Evolutionary conservation across 1,140 invertebrate genomes (phyloP), one percentile per base, ranked within the genome.

Genomic region (Doryteuthis pealeii): DNA sequence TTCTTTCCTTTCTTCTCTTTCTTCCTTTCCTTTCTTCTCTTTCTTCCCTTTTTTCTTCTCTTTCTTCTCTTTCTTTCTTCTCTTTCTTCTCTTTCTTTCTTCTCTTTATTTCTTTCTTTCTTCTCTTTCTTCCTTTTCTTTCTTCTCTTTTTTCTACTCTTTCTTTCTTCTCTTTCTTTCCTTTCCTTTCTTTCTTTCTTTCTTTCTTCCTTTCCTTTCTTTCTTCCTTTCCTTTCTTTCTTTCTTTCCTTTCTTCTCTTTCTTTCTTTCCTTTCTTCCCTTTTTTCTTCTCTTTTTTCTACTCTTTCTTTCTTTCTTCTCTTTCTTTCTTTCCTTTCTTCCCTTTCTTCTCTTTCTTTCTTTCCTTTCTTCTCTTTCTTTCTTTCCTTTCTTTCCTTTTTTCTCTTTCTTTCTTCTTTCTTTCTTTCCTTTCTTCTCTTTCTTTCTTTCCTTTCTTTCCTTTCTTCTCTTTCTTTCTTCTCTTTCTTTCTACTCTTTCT

Each of bases 201-300:
- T 5, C 10, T 3, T 40, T 10, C 10, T 40, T 40, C 4, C 10
- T 10, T 40, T 10, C 35, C 4, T 40, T 5, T 40, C 35, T 10
- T 3, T 40, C 10, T 40, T 10, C 35, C 35, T 10, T 5, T 10
- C 10, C 35, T 40, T 40, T 10, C 35, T 40, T 40, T 40, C 35
- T 40, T 40, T 54, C 45, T 71, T 18, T 54, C 45, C 71, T 30
- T 49, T 45, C 58, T 22, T 65, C 69, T 65, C 70, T 33, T 45
- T 62, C 66, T 45, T 69, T 32, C 49, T 68, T 58, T 35, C 28
- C 49, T 62, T 26, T 10, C 10, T 58, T 5, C 67, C n/a, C 32
- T 35, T 28, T 3, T n/a, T 72, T 14, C n/a, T 58, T 31, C 69
- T 33, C 49, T 31, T 32, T 22, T 33, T 28, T 8, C n/a, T n/a